phyloP scores from a whole-genome alignment of 2,797 vertebrate species.

The Uromys caudimaculatus region DNA sequence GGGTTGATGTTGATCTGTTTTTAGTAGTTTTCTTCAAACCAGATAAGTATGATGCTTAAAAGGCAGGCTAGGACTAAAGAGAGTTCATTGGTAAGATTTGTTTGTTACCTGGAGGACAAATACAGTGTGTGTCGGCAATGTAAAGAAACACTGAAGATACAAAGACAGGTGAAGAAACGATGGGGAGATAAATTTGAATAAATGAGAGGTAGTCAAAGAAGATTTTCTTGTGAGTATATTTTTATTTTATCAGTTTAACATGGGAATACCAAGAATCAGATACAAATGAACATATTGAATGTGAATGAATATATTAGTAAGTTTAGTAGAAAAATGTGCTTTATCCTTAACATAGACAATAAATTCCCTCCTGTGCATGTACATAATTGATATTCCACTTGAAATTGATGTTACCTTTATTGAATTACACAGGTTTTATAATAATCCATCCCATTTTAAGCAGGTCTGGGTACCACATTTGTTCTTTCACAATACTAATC shows the following conservation, averaged over 20 bases:
- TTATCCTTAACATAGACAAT: background rate
- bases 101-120: background rate
- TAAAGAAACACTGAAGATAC: background rate
- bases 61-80: background rate
- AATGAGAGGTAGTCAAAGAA: background rate
- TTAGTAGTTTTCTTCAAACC: background rate
- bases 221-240: background rate
- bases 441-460: slow-evolving; percentile 34
- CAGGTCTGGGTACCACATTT: background rate
- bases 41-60: background rate
- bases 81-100: background rate
- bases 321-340: background rate
- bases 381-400: slow-evolving; percentile 3
- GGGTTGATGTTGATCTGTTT: slow-evolving; percentile 11
- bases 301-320: background rate
- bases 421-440: slow-evolving; percentile 35
- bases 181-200: background rate
- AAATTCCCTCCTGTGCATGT: background rate
- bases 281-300: background rate
- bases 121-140: background rate
- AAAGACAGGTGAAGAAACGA: background rate
- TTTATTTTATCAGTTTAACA: background rate
- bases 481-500: background rate
- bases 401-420: background rate
- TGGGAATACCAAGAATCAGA: background rate